phyloP scores from a whole-genome alignment of 2,797 vertebrate species.

The Rhinichthys osculus region DNA sequence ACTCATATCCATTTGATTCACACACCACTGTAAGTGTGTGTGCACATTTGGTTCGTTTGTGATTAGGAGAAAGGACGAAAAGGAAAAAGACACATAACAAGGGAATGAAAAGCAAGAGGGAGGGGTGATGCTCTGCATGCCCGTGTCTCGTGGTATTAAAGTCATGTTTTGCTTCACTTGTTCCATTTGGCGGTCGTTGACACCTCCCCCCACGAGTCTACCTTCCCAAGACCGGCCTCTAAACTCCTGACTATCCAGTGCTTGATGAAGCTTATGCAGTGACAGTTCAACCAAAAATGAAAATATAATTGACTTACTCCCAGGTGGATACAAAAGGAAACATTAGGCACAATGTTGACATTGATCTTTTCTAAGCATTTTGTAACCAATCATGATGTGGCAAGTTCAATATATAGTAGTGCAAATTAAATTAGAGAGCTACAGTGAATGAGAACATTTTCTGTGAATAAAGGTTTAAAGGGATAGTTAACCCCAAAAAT shows the following conservation, averaged over 20 bases:
- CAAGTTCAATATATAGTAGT: neutral
- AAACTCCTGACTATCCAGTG: conserved; percentile 61
- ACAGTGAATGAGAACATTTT: neutral
- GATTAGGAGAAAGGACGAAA: neutral
- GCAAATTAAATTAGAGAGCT: neutral
- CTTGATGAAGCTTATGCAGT: conserved; percentile 59
- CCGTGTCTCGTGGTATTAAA: conserved; percentile 72
- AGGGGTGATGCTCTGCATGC: conserved; percentile 65
- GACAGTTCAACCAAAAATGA: neutral
- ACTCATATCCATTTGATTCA: neutral
- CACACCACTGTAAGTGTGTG: neutral
- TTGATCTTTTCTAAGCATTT: neutral
- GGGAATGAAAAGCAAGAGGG: conserved; percentile 36
- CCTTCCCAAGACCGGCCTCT: conserved; percentile 60
- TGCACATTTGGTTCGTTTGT: neutral
- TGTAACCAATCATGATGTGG: neutral
- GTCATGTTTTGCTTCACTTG: conserved; percentile 70
- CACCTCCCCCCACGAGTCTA: conserved; percentile 46
- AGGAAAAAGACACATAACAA: conserved; percentile 12
- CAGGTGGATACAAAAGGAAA: neutral
- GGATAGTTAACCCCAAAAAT: no score
- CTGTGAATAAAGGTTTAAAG: no score
- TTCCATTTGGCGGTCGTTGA: conserved; percentile 73
- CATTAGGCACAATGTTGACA: neutral
- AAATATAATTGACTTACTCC: neutral